Base-by-base conservation (phyloP, 2,888 invertebrate genomes). In the Rhaphigaster nebulosa region DNA sequence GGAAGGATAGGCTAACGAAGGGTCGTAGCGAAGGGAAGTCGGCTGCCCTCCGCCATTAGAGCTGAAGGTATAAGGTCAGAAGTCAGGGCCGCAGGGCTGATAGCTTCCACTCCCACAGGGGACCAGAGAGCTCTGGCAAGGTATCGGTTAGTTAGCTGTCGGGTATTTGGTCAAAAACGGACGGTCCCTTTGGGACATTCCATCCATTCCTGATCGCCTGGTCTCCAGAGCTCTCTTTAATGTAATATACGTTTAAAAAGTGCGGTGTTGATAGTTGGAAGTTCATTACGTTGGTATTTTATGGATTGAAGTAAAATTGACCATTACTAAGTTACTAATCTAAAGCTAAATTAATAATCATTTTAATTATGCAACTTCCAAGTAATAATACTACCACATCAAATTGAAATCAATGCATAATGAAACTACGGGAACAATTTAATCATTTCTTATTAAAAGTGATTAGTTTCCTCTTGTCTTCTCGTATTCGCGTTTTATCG, bases 1-100 rank as follows among this genome's bases (percentile, higher is more conserved):
- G 45, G 12, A 38, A 41, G 80, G 15, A 10, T 41, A 0, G 23
- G 76, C 23, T 80, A 20, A 60, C n/a, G 41, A 23, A 80, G 41
- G 41, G 80, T 38, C 18, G 3, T 20, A 1, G 76, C 6, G 13
- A 80, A 6, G 80, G 41, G 1, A 26, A 41, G 80, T 23, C 26
- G 56, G 56, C 29, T 56, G 54, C 60, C 89, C 34, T 70, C 23
- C 18, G 56, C 65, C 76, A 89, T 89, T 89, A 76, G 76, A 18
- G 76, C 52, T 20, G 87, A 18, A 10, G 34, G 34, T 89, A 89
- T 89, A 89, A 89, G 89, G 89, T 89, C 89, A 89, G 89, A 52
- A 89, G 89, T 89, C 89, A 89, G 89, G 89, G 89, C 45, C 89
- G 60, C 4, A 60, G 60, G 70, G 70, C 29, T 34, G 70, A 34